These are phyloP conservation scores for Metalampra italica DNA, from an alignment of 2,888 invertebrate genomes.

Conservation along the genomic window DNA sequence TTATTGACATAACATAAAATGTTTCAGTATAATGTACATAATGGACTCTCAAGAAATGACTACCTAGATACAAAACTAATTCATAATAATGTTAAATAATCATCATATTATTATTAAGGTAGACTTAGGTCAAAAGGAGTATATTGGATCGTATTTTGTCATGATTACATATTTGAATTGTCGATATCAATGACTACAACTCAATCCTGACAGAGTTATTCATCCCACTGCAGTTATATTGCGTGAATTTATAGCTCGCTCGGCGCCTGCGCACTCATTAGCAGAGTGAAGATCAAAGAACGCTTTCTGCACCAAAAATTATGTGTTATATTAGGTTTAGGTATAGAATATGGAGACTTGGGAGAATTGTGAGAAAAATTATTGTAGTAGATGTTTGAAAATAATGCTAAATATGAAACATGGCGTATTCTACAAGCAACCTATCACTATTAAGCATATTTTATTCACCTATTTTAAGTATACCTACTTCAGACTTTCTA, in stretches of 20 bases:
- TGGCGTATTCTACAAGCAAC: too few relatives aligned
- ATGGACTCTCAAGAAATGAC: too few relatives aligned
- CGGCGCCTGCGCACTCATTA: constrained; percentile 1
- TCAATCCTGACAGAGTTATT: constrained; percentile 8
- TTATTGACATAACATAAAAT: too few relatives aligned
- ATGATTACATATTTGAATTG: background rate
- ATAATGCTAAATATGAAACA: background rate
- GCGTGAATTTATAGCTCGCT: constrained; percentile 4
- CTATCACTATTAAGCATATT: too few relatives aligned
- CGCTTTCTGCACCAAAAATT: constrained; percentile 3
- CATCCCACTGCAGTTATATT: constrained; percentile 5
- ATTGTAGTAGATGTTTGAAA: background rate
- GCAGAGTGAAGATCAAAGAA: constrained; percentile 9
- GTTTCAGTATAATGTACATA: too few relatives aligned
- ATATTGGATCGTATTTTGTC: too few relatives aligned
- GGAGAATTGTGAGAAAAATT: background rate
- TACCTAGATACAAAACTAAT: too few relatives aligned
- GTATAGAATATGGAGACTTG: background rate
- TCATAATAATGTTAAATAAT: too few relatives aligned
- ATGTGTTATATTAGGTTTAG: constrained; percentile 5
- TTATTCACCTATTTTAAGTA: too few relatives aligned
- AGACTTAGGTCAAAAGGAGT: too few relatives aligned
- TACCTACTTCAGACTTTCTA: too few relatives aligned
- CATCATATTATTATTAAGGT: too few relatives aligned
- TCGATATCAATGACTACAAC: constrained; percentile 1